phyloP scores from a whole-genome alignment of 2,797 vertebrate species.

The Staurois parvus region DNA sequence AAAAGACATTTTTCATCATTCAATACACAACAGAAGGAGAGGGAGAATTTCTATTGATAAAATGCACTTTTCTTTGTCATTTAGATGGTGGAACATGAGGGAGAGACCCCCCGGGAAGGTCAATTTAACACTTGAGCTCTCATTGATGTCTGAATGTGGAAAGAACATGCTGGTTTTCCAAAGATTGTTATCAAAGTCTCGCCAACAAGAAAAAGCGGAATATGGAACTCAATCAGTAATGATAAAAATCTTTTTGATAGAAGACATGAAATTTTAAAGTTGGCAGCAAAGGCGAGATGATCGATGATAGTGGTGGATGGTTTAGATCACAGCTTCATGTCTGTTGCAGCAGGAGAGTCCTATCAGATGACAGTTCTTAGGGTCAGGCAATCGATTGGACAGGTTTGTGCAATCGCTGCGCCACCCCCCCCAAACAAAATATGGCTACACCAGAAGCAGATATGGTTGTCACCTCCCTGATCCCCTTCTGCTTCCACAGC shows the following conservation, averaged over 20 bases:
- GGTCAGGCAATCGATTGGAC: no score
- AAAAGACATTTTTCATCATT: constrained; percentile 47
- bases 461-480: no score
- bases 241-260: neutral
- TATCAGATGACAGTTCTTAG: neutral
- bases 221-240: neutral
- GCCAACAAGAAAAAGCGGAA: neutral
- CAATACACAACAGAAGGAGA: constrained; percentile 47
- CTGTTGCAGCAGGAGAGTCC: neutral
- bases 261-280: neutral
- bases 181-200: neutral
- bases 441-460: no score
- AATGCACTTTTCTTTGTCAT: constrained; percentile 19
- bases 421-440: no score
- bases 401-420: no score
- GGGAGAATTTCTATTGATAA: constrained; percentile 49
- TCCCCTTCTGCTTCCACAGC: no score
- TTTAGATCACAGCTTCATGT: neutral
- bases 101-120: constrained; percentile 27
- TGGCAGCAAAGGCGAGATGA: neutral
- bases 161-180: neutral
- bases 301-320: neutral
- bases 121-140: constrained; percentile 30
- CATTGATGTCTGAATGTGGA: constrained; percentile 4
- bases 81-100: constrained; percentile 15